A percentile compares a stretch with the other conserved stretches of the same genome.
Conservation (phyloP, 2,888 invertebrate genomes). For the Polydrusus tereticollis region DNA sequence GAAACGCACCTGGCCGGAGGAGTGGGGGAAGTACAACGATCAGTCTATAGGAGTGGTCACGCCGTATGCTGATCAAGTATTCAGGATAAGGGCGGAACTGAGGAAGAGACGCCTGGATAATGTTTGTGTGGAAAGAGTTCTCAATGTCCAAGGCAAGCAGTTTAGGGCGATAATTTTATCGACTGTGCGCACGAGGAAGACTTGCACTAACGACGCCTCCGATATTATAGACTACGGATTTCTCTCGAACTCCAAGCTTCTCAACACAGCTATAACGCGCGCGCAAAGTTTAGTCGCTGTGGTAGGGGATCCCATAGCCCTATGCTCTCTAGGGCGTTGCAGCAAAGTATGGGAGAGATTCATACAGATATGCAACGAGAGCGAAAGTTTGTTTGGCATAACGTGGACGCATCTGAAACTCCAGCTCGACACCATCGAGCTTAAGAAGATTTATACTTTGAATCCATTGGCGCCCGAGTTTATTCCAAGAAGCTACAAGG, state of each 20-base stretch:
- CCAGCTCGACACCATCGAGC: slow-evolving; percentile 80
- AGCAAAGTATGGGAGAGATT: slow-evolving; percentile 86
- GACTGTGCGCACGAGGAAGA: slow-evolving; percentile 81
- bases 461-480: slow-evolving; percentile 88
- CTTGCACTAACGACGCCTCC: slow-evolving; percentile 71
- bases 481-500: slow-evolving; percentile 73
- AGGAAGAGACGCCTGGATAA: slow-evolving; percentile 80
- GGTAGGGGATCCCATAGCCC: slow-evolving; percentile 86
- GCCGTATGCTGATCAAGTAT: slow-evolving; percentile 86
- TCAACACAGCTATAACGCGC: slow-evolving; percentile 86
- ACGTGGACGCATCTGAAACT: slow-evolving; percentile 76
- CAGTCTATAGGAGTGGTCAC: slow-evolving; percentile 88
- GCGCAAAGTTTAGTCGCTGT: slow-evolving; percentile 87
- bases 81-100: slow-evolving; percentile 81
- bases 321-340: slow-evolving; percentile 85
- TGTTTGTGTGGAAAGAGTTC: slow-evolving; percentile 84
- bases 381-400: slow-evolving; percentile 79
- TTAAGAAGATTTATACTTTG: slow-evolving; percentile 81
- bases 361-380: slow-evolving; percentile 78
- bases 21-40: slow-evolving; percentile 82
- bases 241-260: slow-evolving; percentile 82
- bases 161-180: slow-evolving; percentile 86
- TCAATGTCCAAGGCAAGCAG: slow-evolving; percentile 90
- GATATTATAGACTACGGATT: slow-evolving; percentile 85
- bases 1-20: slow-evolving; percentile 79